Evolutionary conservation across 2,888 invertebrate genomes (phyloP), one percentile per base, ranked within the genome.

Genomic region (Exocentrus adspersus): DNA sequence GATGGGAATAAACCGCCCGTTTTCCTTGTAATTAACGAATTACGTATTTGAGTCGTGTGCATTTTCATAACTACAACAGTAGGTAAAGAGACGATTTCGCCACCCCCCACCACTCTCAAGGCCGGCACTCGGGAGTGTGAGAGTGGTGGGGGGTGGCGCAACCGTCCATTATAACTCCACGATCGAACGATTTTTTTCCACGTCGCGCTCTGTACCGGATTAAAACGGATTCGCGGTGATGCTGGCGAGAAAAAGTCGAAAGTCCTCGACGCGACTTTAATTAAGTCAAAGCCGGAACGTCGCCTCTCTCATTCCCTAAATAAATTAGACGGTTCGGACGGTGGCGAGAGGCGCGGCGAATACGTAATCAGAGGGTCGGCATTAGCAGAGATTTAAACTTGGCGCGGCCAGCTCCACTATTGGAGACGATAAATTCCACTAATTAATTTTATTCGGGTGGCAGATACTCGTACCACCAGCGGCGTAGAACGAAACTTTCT

Each of bases 371-470:
- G 75, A 73, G 72, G 75, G 62, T 71, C 67, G 62, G 73, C 71
- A 68, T 74, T 72, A 74, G 72, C 74, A 67, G 75, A 77, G 77
- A 79, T 78, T 77, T 77, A 77, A 77, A 77, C 73, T 76, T 75
- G 72, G 72, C 70, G n/a, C 69, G 71, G 72, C 65, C 70, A 70
- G 70, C 67, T 76, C 72, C 72, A 70, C 71, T 75, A 75, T 77
- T 75, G 73, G 72, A 72, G 74, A 73, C 77, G 71, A 78, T 80
- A 80, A 80, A 79, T 80, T 78, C 74, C 70, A 70, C 76, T 78
- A 80, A 80, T 79, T 80, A 80, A 80, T 80, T 80, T 80, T 76
- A 77, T 78, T 78, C 79, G 71, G 68, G 67, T n/a, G n/a, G n/a
- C n/a, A n/a, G n/a, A n/a, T n/a, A n/a, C n/a, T n/a, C n/a, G n/a